A percentile compares a stretch with the other conserved stretches of the same genome.
These are phyloP conservation scores for Dendroctonus valens DNA, from an alignment of 1,140 invertebrate species.

Conservation along the genomic window DNA sequence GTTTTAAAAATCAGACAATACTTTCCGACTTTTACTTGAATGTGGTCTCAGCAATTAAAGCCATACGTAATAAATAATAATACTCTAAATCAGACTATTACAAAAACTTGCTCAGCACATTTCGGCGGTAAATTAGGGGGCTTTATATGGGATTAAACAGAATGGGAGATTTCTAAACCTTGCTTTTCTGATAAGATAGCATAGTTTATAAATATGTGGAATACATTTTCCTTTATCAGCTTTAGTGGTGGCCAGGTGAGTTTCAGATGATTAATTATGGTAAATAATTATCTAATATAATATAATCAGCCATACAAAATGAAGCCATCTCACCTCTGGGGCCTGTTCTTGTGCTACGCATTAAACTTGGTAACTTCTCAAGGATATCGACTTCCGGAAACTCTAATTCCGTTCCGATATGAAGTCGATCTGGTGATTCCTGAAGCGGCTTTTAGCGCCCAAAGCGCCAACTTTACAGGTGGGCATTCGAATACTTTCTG, in stretches of 20 bases:
- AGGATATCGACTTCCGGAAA: slow-evolving; percentile 20
- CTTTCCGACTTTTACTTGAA: too few relatives aligned
- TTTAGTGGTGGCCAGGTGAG: not conserved
- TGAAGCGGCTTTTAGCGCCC: slow-evolving; percentile 9
- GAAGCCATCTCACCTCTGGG: not conserved
- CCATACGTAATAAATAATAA: too few relatives aligned
- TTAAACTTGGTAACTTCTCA: not conserved
- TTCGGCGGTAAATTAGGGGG: too few relatives aligned
- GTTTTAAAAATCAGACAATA: too few relatives aligned
- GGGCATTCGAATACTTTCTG: not conserved
- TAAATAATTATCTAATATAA: not conserved
- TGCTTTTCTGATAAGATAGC: too few relatives aligned
- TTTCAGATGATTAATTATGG: not conserved
- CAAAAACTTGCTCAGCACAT: too few relatives aligned
- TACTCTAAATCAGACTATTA: too few relatives aligned
- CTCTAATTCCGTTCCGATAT: slow-evolving; percentile 14
- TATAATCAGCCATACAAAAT: not conserved
- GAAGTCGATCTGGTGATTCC: slow-evolving; percentile 11
- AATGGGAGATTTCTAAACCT: too few relatives aligned
- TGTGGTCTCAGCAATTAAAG: too few relatives aligned
- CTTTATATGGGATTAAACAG: too few relatives aligned
- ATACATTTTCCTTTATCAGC: too few relatives aligned
- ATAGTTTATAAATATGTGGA: too few relatives aligned
- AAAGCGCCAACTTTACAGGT: slow-evolving; percentile 13
- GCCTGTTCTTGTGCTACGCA: not conserved